phyloP scores from a whole-genome alignment of 2,888 invertebrate genomes.

The Poecilus cupreus region DNA sequence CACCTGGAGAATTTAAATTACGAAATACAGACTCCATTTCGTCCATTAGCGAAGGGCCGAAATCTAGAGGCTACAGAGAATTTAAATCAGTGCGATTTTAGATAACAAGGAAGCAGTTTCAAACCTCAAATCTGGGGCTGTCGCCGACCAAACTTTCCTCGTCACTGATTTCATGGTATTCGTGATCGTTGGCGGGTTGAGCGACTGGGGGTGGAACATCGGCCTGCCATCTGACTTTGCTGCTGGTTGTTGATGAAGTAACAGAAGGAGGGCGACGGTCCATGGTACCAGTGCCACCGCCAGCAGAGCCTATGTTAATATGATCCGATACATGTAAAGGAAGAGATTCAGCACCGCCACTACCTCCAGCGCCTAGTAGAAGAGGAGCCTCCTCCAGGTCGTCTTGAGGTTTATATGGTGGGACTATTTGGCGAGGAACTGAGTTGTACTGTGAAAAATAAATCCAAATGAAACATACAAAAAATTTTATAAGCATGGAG shows the following conservation, averaged over 20 bases:
- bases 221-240: constrained; percentile 37
- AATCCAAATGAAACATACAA: constrained; percentile 40
- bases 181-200: constrained; percentile 75
- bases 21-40: constrained; percentile 93
- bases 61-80: constrained; percentile 77
- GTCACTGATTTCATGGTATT: constrained; percentile 89
- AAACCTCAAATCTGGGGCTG: constrained; percentile 72
- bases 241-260: constrained; percentile 18
- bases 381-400: constrained; percentile 84
- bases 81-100: background rate
- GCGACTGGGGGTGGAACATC: constrained; percentile 13
- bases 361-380: constrained; percentile 70
- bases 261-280: constrained; percentile 12
- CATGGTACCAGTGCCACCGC: background rate
- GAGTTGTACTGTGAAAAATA: constrained; percentile 78
- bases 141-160: constrained; percentile 77
- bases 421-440: constrained; percentile 91
- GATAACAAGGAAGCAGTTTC: constrained; percentile 58
- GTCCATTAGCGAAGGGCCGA: constrained; percentile 92
- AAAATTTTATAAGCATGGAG: constrained; percentile 27
- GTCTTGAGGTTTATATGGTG: constrained; percentile 92
- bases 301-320: constrained; percentile 66
- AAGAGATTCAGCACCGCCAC: constrained; percentile 72
- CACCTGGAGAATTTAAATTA: constrained; percentile 72
- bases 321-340: constrained; percentile 68